phyloP scores from a whole-genome alignment of 2,797 vertebrate species.

The Oophaga sylvatica region DNA sequence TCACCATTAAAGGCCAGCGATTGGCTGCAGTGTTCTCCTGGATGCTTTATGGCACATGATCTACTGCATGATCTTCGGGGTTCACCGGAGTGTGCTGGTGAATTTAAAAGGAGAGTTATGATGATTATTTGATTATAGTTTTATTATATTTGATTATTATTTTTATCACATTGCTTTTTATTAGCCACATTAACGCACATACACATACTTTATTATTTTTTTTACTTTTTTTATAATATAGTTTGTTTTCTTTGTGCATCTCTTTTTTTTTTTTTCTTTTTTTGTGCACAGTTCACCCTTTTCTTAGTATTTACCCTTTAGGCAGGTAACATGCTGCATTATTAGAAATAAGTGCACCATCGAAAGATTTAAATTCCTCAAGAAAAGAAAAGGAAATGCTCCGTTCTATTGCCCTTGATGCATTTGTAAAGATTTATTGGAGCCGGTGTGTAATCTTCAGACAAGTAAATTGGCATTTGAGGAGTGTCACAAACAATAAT shows the following conservation, averaged over 20 bases:
- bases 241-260: not conserved
- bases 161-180: not conserved
- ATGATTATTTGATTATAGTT: too few species aligned
- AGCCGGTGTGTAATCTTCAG: constrained; percentile 69
- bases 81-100: too few species aligned
- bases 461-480: constrained; percentile 76
- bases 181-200: not conserved
- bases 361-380: constrained; percentile 53
- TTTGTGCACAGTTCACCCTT: not conserved
- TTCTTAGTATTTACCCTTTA: not conserved
- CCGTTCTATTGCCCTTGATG: constrained; percentile 61
- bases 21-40: too few species aligned
- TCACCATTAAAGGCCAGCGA: too few species aligned
- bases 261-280: not conserved
- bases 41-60: too few species aligned
- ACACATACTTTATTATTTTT: too few species aligned
- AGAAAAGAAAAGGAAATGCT: constrained; percentile 27
- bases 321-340: constrained; percentile 53
- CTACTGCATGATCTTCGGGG: too few species aligned
- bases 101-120: too few species aligned
- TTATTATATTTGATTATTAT: not conserved
- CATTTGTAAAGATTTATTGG: constrained; percentile 73
- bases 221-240: not conserved
- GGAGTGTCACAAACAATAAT: constrained; percentile 76
- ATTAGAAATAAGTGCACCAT: constrained; percentile 58